These are phyloP conservation scores for Sterna hirundo DNA, from an alignment of 2,113 vertebrate genomes.

Conservation along the genomic window DNA sequence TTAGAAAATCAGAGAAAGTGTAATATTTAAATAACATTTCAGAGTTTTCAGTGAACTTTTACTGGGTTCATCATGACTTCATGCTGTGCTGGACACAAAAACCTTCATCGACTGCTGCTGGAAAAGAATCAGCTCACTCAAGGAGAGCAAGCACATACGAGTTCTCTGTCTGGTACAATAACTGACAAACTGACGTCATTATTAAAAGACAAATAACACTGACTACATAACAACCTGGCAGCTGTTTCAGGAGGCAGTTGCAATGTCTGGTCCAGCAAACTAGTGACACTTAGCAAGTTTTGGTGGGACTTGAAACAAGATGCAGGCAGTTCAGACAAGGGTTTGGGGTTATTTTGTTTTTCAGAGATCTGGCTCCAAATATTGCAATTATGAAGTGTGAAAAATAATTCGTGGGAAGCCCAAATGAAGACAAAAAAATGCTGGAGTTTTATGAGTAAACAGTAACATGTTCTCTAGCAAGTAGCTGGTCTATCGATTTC, in stretches of 20 bases:
- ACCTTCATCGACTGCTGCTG: neutral
- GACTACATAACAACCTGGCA: neutral
- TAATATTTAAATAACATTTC: neutral
- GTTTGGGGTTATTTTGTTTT: neutral
- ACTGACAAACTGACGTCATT: conserved; percentile 4
- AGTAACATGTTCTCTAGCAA: neutral
- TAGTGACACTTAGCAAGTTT: neutral
- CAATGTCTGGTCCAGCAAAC: neutral
- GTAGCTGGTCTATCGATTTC: conserved; percentile 43
- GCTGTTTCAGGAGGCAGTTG: neutral
- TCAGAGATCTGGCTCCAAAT: neutral
- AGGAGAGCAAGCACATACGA: neutral
- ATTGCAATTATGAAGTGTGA: neutral
- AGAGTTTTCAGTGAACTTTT: neutral
- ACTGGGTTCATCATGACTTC: neutral
- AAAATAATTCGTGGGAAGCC: neutral
- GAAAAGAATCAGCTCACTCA: neutral
- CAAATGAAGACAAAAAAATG: neutral
- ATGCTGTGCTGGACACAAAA: neutral
- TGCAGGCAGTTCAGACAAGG: neutral
- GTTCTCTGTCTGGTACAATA: neutral
- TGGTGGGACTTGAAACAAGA: neutral
- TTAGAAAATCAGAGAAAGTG: neutral
- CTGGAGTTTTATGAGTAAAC: neutral
- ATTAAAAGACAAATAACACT: conserved; percentile 30